These are phyloP conservation scores for Andricus curvator DNA, from an alignment of 2,888 invertebrate species.

Conservation along the genomic window DNA sequence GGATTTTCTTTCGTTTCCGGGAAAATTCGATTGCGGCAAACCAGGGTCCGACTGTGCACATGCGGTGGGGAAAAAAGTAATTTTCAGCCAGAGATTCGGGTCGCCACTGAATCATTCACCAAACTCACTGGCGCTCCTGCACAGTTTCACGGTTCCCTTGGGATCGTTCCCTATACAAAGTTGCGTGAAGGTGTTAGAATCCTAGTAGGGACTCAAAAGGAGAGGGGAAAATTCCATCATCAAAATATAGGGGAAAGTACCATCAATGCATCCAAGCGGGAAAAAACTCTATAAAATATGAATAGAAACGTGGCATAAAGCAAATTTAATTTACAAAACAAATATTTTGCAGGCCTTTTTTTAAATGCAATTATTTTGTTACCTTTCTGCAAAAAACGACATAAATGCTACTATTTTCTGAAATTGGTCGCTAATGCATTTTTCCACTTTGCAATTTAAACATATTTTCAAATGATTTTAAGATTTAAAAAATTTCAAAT, in stretches of 20 bases:
- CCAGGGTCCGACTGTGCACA: constrained; percentile 3
- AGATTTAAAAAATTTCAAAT: no score
- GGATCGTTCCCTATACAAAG: constrained; percentile 8
- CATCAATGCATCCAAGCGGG: constrained; percentile 1
- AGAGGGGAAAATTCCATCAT: constrained; percentile 42
- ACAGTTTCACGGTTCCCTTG: constrained; percentile 12
- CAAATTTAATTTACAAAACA: constrained; percentile 1
- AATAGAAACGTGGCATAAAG: constrained; percentile 22
- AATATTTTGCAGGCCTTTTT: background rate
- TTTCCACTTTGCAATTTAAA: no score
- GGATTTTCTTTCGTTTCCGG: constrained; percentile 1
- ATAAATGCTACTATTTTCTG: no score
- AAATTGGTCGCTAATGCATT: no score
- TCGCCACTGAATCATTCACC: constrained; percentile 43
- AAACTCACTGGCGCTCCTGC: constrained; percentile 18
- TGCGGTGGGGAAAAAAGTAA: constrained; percentile 13
- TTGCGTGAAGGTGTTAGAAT: constrained; percentile 26
- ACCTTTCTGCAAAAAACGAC: no score
- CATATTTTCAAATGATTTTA: no score
- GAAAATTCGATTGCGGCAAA: constrained; percentile 22
- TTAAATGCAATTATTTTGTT: no score
- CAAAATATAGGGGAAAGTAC: constrained; percentile 37
- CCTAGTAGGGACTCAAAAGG: background rate
- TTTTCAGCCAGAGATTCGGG: constrained; percentile 27
- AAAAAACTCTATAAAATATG: constrained; percentile 31